Base-by-base conservation (phyloP, 2,888 invertebrate species). In the Gastrophysa polygoni region DNA sequence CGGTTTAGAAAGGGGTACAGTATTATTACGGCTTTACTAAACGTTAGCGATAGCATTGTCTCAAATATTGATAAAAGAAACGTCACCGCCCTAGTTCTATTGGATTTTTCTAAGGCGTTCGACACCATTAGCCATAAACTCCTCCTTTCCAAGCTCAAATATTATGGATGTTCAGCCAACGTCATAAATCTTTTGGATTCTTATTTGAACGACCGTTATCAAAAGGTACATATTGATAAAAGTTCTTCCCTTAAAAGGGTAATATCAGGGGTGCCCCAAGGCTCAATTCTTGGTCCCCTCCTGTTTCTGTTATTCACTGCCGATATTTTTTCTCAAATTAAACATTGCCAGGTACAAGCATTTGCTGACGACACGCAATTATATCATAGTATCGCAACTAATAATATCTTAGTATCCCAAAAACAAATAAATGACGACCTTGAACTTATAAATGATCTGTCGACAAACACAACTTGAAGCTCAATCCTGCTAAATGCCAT, bases 21-120 rank as follows among this genome's bases (percentile, higher is more conserved):
- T 50, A 50, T 32, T 16, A 50, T 29, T 29, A 50, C 50, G n/a
- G 29, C 50, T 50, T 8, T 50, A 29, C 50, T 29, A 6, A 50
- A 29, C 32, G 50, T 14, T 29, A 50, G 50, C 10, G 50, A 29
- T 50, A 50, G 50, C 32, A 29, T 50, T 50, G 50, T 50, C 14
- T 10, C 48, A 24, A 48, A 48, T 48, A 48, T 48, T 48, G 48
- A 24, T 48, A 7, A 46, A 46, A 14, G 6, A 46, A 24, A 24
- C 24, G 20, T 48, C 47, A 48, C 47, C 47, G 47, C 47, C 20
- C 47, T 17, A 48, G 47, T 38, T 2, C 10, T 14, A 38, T 14
- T 44, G 10, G 44, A 44, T 44, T 44, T 44, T 18, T 44, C 44
- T 18, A 44, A 44, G 44, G 44, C 16, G 17, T 44, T 44, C 44